Percentiles rank a stretch among this genome's conserved stretches.
These are phyloP conservation scores for Sceloporus undulatus DNA, from an alignment of 2,113 vertebrate genomes.

Conservation along the genomic window DNA sequence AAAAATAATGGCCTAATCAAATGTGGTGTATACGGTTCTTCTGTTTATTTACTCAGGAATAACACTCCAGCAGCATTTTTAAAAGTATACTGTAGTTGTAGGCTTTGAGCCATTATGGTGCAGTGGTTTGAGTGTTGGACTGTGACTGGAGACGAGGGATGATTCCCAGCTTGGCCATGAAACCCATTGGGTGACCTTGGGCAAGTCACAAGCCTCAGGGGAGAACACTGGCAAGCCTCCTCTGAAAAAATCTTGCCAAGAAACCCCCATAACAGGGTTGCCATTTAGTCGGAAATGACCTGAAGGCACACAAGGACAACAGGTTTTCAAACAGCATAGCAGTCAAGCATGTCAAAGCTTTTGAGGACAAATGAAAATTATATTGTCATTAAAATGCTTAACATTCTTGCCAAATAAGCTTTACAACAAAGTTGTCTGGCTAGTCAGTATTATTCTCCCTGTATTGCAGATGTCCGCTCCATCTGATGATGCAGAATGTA, in stretches of 20 bases:
- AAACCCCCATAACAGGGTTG: too few relatives aligned
- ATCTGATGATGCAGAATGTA: neutral
- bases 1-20: constrained; percentile 58
- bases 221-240: too few relatives aligned
- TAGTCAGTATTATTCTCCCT: neutral
- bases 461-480: neutral
- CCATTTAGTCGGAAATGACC: too few relatives aligned
- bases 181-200: too few relatives aligned
- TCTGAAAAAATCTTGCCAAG: too few relatives aligned
- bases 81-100: neutral
- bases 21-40: constrained; percentile 11
- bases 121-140: too few relatives aligned
- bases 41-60: constrained; percentile 35
- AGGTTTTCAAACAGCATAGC: neutral
- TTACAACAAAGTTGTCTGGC: neutral
- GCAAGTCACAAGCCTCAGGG: too few relatives aligned
- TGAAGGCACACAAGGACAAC: too few relatives aligned
- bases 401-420: neutral
- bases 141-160: too few relatives aligned
- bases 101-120: too few relatives aligned
- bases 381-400: neutral
- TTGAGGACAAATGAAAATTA: neutral
- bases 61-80: neutral
- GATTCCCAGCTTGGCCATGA: too few relatives aligned
- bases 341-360: neutral